Evolutionary conservation across 2,113 vertebrate genomes (phyloP), one percentile per base, ranked within the genome.

Genomic region (Spea bombifrons): DNA sequence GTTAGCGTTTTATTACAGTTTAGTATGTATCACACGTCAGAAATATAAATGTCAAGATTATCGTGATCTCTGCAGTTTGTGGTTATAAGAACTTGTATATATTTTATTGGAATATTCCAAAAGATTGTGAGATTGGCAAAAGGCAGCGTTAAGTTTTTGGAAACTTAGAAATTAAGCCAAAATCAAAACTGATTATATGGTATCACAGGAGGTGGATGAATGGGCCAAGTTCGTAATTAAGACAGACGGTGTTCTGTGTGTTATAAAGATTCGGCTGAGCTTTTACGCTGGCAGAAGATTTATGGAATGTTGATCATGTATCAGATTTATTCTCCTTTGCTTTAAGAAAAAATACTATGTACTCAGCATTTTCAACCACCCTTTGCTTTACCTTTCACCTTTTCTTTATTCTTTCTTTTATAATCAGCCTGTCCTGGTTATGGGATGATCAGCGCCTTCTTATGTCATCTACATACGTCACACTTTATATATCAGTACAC

Each of bases 141-240:
- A 69, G 46, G 66, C 52, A 76, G 47, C 7, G 68, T n/a, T 59
- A 59, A 59, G 66, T 59, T 75, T 65, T 44, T 30, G 10, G 47
- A 75, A 66, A 75, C 15, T 8, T 4, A 68, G 49, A 10, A 76
- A 47, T 48, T 13, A 17, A 59, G 55, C 52, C 66, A 69, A 59
- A 76, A 68, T 30, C 43, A 50, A 68, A 67, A 59, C n/a, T 59
- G 43, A 76, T 76, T 68, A 68, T 16, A 59, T 52, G 47, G 44
- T 53, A 71, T 71, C 49, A 55, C 69, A 5, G 16, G 16, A 57
- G 75, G 48, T 59, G 15, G 53, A 59, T 46, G 55, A 76, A 55
- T 57, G 75, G 61, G 52, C 66, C 66, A 76, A 68, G 66, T 66
- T 59, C 68, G 66, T 68, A 69, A 59, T 76, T 76, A 66, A 76